Percentiles rank a stretch among this genome's conserved stretches.
Evolutionary conservation across 2,888 invertebrate species (phyloP).

Genomic region (Acanthopleura granulata): DNA sequence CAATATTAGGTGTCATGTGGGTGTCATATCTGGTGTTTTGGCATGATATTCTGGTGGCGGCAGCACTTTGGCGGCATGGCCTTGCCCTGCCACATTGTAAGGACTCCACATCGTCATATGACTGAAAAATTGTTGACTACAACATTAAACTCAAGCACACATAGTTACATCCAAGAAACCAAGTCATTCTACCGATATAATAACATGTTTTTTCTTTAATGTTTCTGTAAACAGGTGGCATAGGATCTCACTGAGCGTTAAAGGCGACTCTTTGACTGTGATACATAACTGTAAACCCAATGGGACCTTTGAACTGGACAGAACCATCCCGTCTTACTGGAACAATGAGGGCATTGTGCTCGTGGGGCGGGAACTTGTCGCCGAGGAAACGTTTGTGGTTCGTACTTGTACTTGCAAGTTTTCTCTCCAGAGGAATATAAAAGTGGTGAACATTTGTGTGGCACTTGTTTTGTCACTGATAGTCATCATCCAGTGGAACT

Average conservation of each 20-base stretch:
- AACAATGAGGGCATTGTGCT: constrained; percentile 82
- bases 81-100: no score
- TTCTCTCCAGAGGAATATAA: background rate
- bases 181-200: no score
- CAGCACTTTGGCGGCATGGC: no score
- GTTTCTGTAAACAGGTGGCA: constrained; percentile 79
- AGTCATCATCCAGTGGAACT: background rate
- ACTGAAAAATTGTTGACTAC: no score
- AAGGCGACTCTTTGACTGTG: constrained; percentile 83
- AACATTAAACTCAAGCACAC: no score
- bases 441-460: no score
- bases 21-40: no score
- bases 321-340: constrained; percentile 74
- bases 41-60: no score
- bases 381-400: constrained; percentile 71
- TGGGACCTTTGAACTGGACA: constrained; percentile 75
- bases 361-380: constrained; percentile 82
- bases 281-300: constrained; percentile 81
- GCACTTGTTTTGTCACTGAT: background rate
- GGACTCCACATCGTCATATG: no score
- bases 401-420: constrained; percentile 8
- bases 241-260: constrained; percentile 84
- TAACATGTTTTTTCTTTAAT: no score
- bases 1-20: no score
- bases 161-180: no score